phyloP scores from a whole-genome alignment of 35 echinoderm and acorn worm species.

The Lytechinus variegatus region DNA sequence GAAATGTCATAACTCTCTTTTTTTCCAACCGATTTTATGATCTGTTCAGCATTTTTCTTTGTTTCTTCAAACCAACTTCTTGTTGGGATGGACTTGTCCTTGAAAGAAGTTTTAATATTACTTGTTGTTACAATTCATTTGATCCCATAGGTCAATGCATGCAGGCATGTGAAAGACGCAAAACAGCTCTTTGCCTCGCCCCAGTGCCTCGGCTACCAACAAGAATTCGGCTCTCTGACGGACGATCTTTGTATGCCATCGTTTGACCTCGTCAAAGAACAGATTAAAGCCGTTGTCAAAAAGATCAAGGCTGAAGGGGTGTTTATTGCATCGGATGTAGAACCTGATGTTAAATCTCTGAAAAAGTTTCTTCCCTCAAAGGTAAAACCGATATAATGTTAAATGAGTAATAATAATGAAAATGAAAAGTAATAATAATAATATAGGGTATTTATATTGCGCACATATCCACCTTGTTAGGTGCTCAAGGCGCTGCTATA shows the following conservation, averaged over 20 bases:
- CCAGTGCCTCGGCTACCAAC: conserved; percentile 85
- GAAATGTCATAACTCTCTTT: no score
- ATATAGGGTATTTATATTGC: no score
- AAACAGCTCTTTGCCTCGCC: conserved; percentile 91
- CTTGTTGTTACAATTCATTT: not conserved
- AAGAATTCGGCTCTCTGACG: conserved; percentile 82
- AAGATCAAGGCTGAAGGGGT: conserved; percentile 88
- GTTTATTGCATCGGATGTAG: conserved; percentile 87
- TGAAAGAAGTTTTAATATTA: no score
- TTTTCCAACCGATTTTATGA: no score
- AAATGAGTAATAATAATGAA: no score
- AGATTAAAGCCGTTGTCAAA: conserved; percentile 78
- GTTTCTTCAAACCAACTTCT: no score
- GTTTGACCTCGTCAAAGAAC: conserved; percentile 62
- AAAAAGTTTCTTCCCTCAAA: conserved; percentile 51
- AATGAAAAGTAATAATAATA: no score
- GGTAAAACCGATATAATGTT: not conserved
- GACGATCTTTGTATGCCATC: conserved; percentile 76
- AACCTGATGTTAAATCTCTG: conserved; percentile 73
- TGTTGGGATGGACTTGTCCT: no score
- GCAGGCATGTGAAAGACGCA: conserved; percentile 63
- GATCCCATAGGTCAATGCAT: conserved; percentile 71
- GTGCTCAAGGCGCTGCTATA: no score
- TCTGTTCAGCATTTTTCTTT: no score
- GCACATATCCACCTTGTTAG: no score